Evolutionary conservation across 1,140 invertebrate genomes (phyloP).

Genomic region (Drosophila nikananu): DNA sequence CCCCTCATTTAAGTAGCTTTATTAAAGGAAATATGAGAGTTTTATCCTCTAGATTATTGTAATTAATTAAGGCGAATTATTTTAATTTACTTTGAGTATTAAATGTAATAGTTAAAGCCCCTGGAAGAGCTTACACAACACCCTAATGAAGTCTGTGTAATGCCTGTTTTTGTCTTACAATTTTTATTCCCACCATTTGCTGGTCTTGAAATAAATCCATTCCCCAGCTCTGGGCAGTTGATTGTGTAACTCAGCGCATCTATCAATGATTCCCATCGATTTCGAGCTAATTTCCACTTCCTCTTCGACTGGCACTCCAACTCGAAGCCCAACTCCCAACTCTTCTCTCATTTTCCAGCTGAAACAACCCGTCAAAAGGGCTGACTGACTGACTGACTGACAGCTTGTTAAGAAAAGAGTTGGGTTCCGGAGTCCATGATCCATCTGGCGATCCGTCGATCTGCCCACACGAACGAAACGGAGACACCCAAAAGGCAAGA

Average conservation of each 20-base stretch:
- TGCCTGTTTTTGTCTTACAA: constrained; percentile 3
- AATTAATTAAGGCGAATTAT: not conserved
- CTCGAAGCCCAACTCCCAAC: not conserved
- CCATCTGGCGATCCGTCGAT: constrained; percentile 34
- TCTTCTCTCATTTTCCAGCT: not conserved
- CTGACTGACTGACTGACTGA: constrained; percentile 44
- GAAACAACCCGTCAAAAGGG: constrained; percentile 28
- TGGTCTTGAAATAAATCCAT: not conserved
- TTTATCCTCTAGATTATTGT: not conserved
- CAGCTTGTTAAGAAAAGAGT: constrained; percentile 44
- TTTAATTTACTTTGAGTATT: not conserved
- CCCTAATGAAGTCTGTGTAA: not conserved
- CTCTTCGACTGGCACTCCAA: constrained; percentile 30
- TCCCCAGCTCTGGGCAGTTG: constrained; percentile 2
- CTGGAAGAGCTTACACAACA: not conserved
- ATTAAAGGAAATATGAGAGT: not conserved
- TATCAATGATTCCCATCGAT: constrained; percentile 45
- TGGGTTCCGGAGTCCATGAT: constrained; percentile 12
- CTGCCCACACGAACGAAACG: constrained; percentile 35
- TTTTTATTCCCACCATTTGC: constrained; percentile 28
- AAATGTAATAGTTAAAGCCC: not conserved
- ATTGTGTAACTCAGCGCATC: constrained; percentile 38
- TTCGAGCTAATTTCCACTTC: constrained; percentile 49
- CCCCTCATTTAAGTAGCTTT: not conserved
- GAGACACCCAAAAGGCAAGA: constrained; percentile 26